Percentiles rank a stretch among this genome's conserved stretches.
These are phyloP conservation scores for Habrosyne pyritoides DNA, from an alignment of 2,888 invertebrate species.

Conservation along the genomic window DNA sequence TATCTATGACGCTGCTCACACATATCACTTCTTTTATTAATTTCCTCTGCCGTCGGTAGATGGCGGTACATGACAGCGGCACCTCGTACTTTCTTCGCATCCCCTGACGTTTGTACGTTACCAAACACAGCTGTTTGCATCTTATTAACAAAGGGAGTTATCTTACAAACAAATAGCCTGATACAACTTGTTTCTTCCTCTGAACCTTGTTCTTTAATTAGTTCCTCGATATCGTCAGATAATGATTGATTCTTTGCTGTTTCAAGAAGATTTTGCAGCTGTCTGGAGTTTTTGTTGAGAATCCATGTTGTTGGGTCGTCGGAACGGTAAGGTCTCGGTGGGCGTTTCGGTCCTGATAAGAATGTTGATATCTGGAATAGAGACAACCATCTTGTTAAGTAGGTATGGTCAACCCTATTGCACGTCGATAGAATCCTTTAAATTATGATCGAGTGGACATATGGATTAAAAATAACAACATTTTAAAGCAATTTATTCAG, in stretches of 20 bases:
- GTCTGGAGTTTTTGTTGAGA: constrained; percentile 83
- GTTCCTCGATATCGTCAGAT: constrained; percentile 84
- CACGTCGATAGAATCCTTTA: too few relatives aligned
- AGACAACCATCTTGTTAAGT: neutral
- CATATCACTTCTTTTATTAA: constrained; percentile 82
- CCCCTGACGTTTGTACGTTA: constrained; percentile 50
- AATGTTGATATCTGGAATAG: constrained; percentile 85
- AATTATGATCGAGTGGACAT: too few relatives aligned
- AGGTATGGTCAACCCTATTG: too few relatives aligned
- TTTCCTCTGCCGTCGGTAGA: constrained; percentile 85
- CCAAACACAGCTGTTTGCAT: constrained; percentile 88
- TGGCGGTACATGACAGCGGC: constrained; percentile 82
- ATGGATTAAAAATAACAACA: too few relatives aligned
- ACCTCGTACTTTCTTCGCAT: constrained; percentile 52
- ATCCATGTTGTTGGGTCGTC: constrained; percentile 82
- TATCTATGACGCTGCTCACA: constrained; percentile 85
- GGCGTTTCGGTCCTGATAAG: constrained; percentile 64
- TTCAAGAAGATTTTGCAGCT: constrained; percentile 81
- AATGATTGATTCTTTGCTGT: constrained; percentile 85
- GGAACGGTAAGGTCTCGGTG: constrained; percentile 46
- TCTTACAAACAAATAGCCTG: constrained; percentile 89
- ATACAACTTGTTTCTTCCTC: constrained; percentile 87
- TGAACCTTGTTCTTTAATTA: constrained; percentile 80
- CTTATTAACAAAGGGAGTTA: constrained; percentile 88
- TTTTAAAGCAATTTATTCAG: too few relatives aligned